Evolutionary conservation across 2,797 vertebrate genomes (phyloP), one percentile per base, ranked within the genome.

Genomic region (Ataeniobius toweri): DNA sequence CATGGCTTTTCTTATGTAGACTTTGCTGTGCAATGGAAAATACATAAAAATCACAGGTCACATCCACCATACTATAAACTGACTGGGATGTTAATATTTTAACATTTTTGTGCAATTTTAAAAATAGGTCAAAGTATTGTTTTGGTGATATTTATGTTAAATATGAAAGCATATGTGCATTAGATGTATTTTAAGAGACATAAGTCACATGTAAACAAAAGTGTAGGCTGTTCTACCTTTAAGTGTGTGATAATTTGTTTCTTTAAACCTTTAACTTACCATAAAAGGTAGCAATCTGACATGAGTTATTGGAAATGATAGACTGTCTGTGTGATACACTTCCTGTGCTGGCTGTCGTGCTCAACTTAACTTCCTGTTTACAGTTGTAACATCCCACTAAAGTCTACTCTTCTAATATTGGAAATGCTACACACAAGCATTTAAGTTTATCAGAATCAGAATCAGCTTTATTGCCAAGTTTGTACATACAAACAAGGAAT

Each of bases 281-380:
- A 75, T 83, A 86, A 88, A 81, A 73, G 63, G 44, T 76, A 70
- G 76, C 50, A 72, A 79, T 71, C 48, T 59, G 69, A 76, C 22
- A 12, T n/a, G 50, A 77, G 28, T 89, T 89, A 88, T 80, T 90
- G 85, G 82, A 93, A 91, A 89, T 89, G 80, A 89, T 81, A 53
- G 82, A 87, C 73, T 82, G 68, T 84, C 81, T 87, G 76, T 83
- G 78, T 87, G 81, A 85, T 83, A 28, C 55, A 86, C 87, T 90
- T 91, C 88, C 90, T 90, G 85, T 70, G 26, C 81, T 56, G 53
- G 48, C 75, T 78, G 61, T 75, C 50, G 5, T 78, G 83, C 85
- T 88, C 67, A 83, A 78, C 78, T 79, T 72, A 20, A 87, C 88
- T 93, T 91, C 89, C 87, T 92, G 89, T 92, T 92, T 91, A 92